Evolutionary conservation across 1,140 invertebrate species (phyloP), one percentile per base, ranked within the genome.

Genomic region (Drosophila sulfurigaster): DNA sequence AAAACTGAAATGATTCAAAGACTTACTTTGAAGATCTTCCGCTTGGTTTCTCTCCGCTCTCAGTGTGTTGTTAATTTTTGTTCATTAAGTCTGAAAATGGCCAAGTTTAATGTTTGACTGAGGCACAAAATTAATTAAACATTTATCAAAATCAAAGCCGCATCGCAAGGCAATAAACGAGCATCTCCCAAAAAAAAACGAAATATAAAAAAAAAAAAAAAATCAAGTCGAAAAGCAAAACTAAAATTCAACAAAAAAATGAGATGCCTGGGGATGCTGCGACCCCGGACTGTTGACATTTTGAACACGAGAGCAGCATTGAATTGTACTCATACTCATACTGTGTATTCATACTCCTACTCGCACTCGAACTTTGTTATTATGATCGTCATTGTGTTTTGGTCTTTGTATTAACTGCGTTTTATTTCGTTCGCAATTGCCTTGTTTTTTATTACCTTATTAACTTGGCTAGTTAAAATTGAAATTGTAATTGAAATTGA

Each of bases 41-140:
- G 85, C 85, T 68, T 62, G 75, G 64, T 81, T 73, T 79, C 75
- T 69, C 66, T 67, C 49, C 45, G 32, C 74, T 46, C 64, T 75
- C 80, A 68, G 82, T 87, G 79, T 87, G 85, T 88, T 88, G 85
- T 89, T 90, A 89, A 89, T 89, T 89, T 89, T 80, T 89, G 86
- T 89, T 89, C 85, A 89, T 89, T 89, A 89, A 89, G 81, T 85
- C 78, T 57, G 86, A 85, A 89, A 88, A 89, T 89, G 74, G 86
- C 81, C 85, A 85, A 83, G 75, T 89, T 89, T 89, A 89, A 89
- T 89, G 85, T 81, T 85, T 82, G 86, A 67, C 43, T 71, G 81
- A 89, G 81, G 75, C 68, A 90, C 78, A 89, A 89, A 89, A 89
- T 89, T 89, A 89, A 89, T 89, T 89, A 89, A 89, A 89, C 86